Base-by-base conservation (phyloP, 64 coral and sea anemone genomes). In the Stichodactyla helianthus region DNA sequence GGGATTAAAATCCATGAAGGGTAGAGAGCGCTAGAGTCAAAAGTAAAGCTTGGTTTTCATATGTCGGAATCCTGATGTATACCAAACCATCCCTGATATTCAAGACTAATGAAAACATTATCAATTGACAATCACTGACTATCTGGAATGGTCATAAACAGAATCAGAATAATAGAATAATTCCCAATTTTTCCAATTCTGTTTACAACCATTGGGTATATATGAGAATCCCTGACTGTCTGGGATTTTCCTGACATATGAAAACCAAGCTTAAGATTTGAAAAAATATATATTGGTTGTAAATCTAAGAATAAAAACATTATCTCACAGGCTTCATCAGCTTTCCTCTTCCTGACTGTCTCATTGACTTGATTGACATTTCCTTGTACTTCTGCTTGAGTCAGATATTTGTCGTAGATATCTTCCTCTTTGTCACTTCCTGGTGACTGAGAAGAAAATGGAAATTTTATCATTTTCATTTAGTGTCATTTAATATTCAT, bases 361-460 rank as follows among this genome's bases (percentile, higher is more conserved):
- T 99, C 97, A 91, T 99, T 99, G 0, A 94, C 90, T 54, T 90
- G 85, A 88, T 83, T 94, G 77, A 99, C 86, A 55, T 99, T 99
- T 86, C 97, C 97, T 67, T 99, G 97, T 60, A 99, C 88, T 82
- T 99, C 97, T 77, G 97, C 93, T 89, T 99, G 97, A 4, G 97
- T 99, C 22, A 99, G 74, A 51, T 92, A 53, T 55, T 89, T 95
- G 76, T 99, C 97, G 77, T 99, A 99, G n/a, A 99, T 85, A 81
- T 99, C 94, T 86, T 84, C 87, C 67, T 92, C 91, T 18, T 87
- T 88, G 61, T 93, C 89, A 44, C 89, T 99, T 18, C 93, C 85
- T 79, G 97, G 93, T 71, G 97, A 94, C 97, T 99, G 27, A 31
- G 17, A 74, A 35, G 5, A 35, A 31, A 6, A 31, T 4, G 10